These are phyloP conservation scores for Nasonia oneida DNA, from an alignment of 2,888 invertebrate genomes.

Conservation along the genomic window DNA sequence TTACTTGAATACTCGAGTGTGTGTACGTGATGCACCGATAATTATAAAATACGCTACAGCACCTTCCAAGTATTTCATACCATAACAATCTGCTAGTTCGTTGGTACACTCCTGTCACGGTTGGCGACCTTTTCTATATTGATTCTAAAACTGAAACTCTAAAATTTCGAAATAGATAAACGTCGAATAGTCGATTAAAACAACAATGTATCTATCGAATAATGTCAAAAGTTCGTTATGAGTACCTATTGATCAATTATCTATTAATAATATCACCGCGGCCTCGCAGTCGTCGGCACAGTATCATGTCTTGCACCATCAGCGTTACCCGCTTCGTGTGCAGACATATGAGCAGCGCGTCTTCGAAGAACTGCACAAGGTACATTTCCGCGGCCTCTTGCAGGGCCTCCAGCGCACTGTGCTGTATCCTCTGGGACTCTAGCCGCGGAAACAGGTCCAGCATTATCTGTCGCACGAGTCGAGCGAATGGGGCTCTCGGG, in stretches of 20 bases:
- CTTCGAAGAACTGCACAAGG: conserved; percentile 80
- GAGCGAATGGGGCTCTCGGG: conserved; percentile 78
- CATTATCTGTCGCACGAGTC: conserved; percentile 79
- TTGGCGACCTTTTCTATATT: neutral
- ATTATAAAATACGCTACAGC: neutral
- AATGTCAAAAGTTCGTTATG: too few species aligned
- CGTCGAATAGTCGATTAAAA: too few species aligned
- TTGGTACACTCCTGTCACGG: neutral
- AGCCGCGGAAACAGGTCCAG: conserved; percentile 66
- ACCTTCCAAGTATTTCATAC: neutral
- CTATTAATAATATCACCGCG: conserved; percentile 75
- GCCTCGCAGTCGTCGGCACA: conserved; percentile 78
- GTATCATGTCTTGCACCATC: conserved; percentile 78
- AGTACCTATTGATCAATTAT: conserved; percentile 7
- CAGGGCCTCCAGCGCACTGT: conserved; percentile 78
- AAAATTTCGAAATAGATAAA: too few species aligned
- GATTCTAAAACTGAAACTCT: too few species aligned
- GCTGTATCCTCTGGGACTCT: conserved; percentile 73
- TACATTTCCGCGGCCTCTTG: conserved; percentile 81
- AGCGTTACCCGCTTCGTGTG: conserved; percentile 80
- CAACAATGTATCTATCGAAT: too few species aligned
- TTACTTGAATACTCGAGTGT: conserved; percentile 8
- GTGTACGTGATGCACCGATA: neutral
- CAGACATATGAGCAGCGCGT: conserved; percentile 77
- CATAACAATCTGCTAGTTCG: neutral